Evolutionary conservation across 2,797 vertebrate species (phyloP).

Genomic region (Chelidonichthys spinosus): DNA sequence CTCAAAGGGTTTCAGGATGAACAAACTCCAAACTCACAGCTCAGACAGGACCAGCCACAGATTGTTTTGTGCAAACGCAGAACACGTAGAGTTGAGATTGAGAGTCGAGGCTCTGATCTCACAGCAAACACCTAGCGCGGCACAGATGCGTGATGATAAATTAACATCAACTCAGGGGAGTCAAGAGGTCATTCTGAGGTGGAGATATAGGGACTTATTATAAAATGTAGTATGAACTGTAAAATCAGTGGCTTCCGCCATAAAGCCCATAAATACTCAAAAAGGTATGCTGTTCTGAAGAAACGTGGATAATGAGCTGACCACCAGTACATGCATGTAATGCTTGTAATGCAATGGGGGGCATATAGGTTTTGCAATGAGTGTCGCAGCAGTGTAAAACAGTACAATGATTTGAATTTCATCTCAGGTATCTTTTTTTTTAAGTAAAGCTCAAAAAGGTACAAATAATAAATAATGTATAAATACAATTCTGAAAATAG

Average conservation of each 20-base stretch:
- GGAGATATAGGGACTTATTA: neutral
- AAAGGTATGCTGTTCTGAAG: neutral
- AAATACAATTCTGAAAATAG: too few species aligned
- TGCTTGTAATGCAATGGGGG: neutral
- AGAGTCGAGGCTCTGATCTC: neutral
- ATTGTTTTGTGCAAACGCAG: conserved; percentile 6
- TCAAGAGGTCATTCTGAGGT: neutral
- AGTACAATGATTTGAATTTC: too few species aligned
- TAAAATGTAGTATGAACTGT: neutral
- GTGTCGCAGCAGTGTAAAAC: too few species aligned
- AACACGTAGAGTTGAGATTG: neutral
- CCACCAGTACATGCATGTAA: neutral
- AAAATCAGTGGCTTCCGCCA: neutral
- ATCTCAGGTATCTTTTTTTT: too few species aligned
- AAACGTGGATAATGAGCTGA: neutral
- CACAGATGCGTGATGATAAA: neutral
- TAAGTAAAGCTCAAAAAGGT: too few species aligned
- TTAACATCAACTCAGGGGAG: neutral
- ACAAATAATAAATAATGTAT: too few species aligned
- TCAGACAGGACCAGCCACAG: neutral
- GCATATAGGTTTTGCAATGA: too few species aligned
- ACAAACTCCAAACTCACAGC: neutral
- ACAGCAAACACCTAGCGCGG: neutral
- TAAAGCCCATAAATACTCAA: neutral
- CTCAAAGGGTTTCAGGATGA: conserved; percentile 5